A percentile compares a stretch with the other conserved stretches of the same genome.
These are phyloP conservation scores for Chiridota heheva DNA, from an alignment of 35 echinoderm and acorn worm genomes.

Conservation along the genomic window DNA sequence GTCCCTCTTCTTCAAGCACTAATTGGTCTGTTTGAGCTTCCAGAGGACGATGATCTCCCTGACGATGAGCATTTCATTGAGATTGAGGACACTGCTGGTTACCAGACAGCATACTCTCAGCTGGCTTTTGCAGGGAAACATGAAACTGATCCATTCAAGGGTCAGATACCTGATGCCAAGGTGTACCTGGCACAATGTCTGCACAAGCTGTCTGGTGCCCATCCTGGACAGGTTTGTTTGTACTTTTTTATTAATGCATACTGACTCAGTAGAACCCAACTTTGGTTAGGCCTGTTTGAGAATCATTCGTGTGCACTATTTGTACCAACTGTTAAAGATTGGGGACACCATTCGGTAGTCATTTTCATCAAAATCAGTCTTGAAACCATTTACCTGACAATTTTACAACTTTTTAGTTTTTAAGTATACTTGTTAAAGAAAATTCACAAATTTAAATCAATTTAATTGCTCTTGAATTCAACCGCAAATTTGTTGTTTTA, in stretches of 20 bases:
- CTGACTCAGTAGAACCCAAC: neutral
- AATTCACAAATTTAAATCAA: too few relatives aligned
- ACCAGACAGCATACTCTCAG: slow-evolving; percentile 91
- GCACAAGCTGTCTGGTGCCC: slow-evolving; percentile 57
- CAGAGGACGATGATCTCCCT: slow-evolving; percentile 86
- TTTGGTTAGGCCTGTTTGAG: neutral
- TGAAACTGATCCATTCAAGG: slow-evolving; percentile 78
- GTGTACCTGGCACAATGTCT: slow-evolving; percentile 78
- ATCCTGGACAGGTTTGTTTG: slow-evolving; percentile 86
- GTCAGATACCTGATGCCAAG: slow-evolving; percentile 64
- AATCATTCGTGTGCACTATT: neutral
- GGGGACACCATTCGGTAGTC: too few relatives aligned
- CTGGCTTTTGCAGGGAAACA: slow-evolving; percentile 83
- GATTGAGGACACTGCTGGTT: slow-evolving; percentile 89
- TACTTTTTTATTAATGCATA: neutral
- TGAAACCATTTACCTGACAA: too few relatives aligned
- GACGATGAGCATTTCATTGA: slow-evolving; percentile 99
- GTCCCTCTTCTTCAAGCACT: slow-evolving; percentile 84
- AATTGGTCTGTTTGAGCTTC: slow-evolving; percentile 92
- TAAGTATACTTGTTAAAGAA: too few relatives aligned
- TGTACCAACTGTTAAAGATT: neutral
- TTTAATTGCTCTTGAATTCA: too few relatives aligned
- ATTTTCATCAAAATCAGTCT: too few relatives aligned
- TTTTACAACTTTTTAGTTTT: too few relatives aligned
- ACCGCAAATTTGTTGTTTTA: too few relatives aligned